phyloP scores from a whole-genome alignment of 2,113 vertebrate genomes.

The Ahaetulla prasina region DNA sequence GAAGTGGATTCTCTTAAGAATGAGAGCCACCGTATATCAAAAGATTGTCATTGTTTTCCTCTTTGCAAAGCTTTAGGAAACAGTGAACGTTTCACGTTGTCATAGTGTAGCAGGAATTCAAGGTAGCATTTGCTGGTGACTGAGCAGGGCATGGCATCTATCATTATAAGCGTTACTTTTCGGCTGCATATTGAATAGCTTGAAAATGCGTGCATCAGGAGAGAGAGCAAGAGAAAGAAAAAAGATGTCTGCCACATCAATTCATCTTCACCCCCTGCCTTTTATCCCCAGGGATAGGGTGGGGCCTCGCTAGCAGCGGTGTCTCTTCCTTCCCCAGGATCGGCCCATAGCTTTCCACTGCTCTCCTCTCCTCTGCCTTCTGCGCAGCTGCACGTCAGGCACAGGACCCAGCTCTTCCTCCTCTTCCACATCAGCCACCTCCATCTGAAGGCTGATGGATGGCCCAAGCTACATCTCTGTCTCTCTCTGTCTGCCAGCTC shows the following conservation, averaged over 20 bases:
- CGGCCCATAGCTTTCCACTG: too few relatives aligned
- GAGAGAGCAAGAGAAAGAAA: not conserved
- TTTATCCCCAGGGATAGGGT: too few relatives aligned
- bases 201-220: not conserved
- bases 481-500: too few relatives aligned
- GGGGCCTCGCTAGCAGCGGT: too few relatives aligned
- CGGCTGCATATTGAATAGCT: not conserved
- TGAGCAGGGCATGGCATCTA: constrained; percentile 3
- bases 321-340: too few relatives aligned
- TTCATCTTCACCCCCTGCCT: too few relatives aligned
- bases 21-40: not conserved
- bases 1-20: constrained; percentile 17
- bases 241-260: not conserved
- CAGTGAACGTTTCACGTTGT: constrained; percentile 11
- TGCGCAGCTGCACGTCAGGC: too few relatives aligned
- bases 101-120: constrained; percentile 1
- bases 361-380: too few relatives aligned
- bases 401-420: too few relatives aligned
- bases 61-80: constrained; percentile 28
- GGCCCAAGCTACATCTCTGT: too few relatives aligned
- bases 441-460: too few relatives aligned
- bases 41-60: constrained; percentile 20
- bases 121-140: constrained; percentile 11
- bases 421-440: too few relatives aligned
- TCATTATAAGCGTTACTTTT: constrained; percentile 5